Base-by-base conservation (phyloP, 2,888 invertebrate species). In the Melitaea athalia region DNA sequence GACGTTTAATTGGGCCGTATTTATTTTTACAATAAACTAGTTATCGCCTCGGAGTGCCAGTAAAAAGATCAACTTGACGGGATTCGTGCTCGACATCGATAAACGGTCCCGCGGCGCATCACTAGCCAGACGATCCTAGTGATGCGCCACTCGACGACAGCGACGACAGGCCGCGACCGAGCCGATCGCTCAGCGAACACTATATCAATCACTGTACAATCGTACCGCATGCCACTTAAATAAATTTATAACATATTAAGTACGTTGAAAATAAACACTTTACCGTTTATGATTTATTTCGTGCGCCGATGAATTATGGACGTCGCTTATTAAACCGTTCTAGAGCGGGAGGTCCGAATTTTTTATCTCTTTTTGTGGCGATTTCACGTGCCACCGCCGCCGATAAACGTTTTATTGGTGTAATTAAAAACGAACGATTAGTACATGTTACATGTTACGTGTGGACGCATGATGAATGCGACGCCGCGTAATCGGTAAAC, bases 221-320 rank as follows among this genome's bases (percentile, higher is more conserved):
- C 91, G 87, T 81, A 87, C 87, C 86, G 87, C 88, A 83, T 77
- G 87, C 89, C 92, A 92, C 92, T 92, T 91, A 90, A 91, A 91
- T 90, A 91, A 91, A 92, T 92, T 92, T 92, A 92, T 91, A 91
- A 90, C 91, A 89, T 91, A 91, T 91, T 92, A 92, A 91, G 89
- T 91, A 91, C 90, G 84, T 89, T 85, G 83, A 90, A 89, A 91
- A 92, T 92, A 92, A 91, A 92, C 92, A 92, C 88, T 90, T 90
- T 88, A 86, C 87, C 80, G 86, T 86, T 87, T 91, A 91, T 92
- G 92, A 92, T 92, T 92, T 92, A 92, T 92, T 89, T 86, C 84
- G 84, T 89, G 86, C 85, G 83, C 77, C 81, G 83, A 89, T 91
- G 90, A 91, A 86, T 90, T 91, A 91, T 88, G 85, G 83, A 83